phyloP scores from a whole-genome alignment of 2,888 invertebrate genomes.

The Limnephilus marmoratus region DNA sequence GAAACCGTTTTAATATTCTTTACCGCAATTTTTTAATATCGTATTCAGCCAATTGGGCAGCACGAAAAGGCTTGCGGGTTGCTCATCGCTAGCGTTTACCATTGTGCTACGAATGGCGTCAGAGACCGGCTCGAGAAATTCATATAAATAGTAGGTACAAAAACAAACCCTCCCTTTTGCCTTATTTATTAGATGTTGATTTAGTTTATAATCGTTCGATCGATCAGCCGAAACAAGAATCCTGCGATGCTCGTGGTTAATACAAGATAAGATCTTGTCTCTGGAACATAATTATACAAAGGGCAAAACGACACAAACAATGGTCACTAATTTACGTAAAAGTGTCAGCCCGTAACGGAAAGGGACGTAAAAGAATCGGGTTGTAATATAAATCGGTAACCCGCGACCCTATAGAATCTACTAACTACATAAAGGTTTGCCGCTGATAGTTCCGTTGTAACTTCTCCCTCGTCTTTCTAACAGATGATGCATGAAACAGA shows the following conservation, averaged over 20 bases:
- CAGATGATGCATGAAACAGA: no score
- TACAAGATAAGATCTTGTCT: background rate
- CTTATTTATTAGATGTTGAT: background rate
- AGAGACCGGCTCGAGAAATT: background rate
- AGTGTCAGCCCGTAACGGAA: background rate
- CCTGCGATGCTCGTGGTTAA: background rate
- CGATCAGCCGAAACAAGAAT: background rate
- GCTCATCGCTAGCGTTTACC: background rate
- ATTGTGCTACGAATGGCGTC: no score
- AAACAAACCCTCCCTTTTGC: background rate
- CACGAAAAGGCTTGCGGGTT: background rate
- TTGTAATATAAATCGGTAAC: conserved; percentile 14
- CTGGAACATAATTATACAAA: background rate
- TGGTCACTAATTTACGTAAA: conserved; percentile 5
- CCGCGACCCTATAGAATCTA: background rate
- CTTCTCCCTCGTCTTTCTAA: no score
- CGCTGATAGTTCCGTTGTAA: background rate
- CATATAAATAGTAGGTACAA: background rate
- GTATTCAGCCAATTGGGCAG: no score
- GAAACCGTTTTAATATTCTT: no score
- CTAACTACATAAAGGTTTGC: background rate
- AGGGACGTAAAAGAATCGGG: background rate
- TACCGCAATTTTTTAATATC: no score
- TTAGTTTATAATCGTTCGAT: background rate
- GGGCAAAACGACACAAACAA: background rate